Evolutionary conservation across 2,888 invertebrate species (phyloP), one percentile per base, ranked within the genome.

Genomic region (Apotomis betuletana): DNA sequence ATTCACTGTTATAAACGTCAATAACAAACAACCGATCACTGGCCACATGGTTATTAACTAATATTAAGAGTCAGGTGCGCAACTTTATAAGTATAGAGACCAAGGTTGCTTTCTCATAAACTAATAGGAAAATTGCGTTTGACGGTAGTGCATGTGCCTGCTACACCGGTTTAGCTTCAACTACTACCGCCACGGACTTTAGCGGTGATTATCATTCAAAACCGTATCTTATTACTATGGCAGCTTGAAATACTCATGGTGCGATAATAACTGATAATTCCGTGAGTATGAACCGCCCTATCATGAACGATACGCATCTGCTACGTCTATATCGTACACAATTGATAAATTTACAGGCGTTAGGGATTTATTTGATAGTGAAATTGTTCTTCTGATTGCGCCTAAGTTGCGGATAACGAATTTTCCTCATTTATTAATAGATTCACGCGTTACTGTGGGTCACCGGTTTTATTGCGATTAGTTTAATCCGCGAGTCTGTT

Each of bases 1-100:
- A 55, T 77, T 70, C 60, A 62, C 78, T 57, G 77, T 58, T 46
- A 55, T 9, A 4, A 76, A 36, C 27, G 69, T 69, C 3, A 77
- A 60, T 55, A 80, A 52, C 3, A 82, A 69, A 67, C 76, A 69
- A 74, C 81, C 59, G 49, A 79, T 60, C 58, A 77, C 68, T 67
- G 77, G 77, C 83, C 81, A 84, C 88, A 88, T 87, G 63, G 74
- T 59, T 61, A n/a, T 10, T 58, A 62, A 68, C n/a, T 55, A 52
- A 63, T 10, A 36, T 55, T 12, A 62, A 9, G 27, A 49, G 57
- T 27, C 68, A 51, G 54, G 10, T 74, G 75, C 70, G 64, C 68
- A 60, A 75, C 75, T 75, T 76, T 78, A 75, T 75, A 78, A 74
- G 62, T 75, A 74, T 77, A 76, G 74, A 61, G 74, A 76, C 64